Evolutionary conservation across 2,113 vertebrate genomes (phyloP), one percentile per base, ranked within the genome.

Genomic region (Megaptera novaeangliae): DNA sequence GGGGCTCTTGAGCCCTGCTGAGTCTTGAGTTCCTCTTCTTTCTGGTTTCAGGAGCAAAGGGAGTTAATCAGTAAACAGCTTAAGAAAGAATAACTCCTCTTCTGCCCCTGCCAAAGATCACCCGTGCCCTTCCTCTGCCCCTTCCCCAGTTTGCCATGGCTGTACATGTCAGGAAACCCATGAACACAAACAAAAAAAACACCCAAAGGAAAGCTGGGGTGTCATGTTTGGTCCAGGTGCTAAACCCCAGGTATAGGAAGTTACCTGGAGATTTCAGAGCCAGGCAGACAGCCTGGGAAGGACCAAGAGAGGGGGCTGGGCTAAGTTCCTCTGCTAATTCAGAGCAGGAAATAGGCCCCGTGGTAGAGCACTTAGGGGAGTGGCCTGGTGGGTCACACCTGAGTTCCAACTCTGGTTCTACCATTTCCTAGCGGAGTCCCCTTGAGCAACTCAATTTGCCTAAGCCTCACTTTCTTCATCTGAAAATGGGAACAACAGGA

Each of bases 51-150:
- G 96, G 72, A 57, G 71, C 95, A 71, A 94, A 86, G 71, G 20
- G 84, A 98, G 94, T 88, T 96, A 86, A 97, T 93, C 21, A 80
- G 77, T 72, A 90, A 96, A 91, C 39, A 69, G 55, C 49, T 66
- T 34, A 72, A 66, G 52, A 85, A 80, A 69, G 52, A 78, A 61
- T 78, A 77, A 71, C 34, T 84, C 31, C 36, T 27, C n/a, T 81
- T 52, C 75, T 34, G 36, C 31, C 39, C 23, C 29, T 44, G 69
- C 41, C 20, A 44, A 92, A 71, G 41, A 20, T 80, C 71, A 55
- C 80, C 46, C 15, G 21, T 55, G 20, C 36, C 46, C 59, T 77
- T 69, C 75, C 46, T 75, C 49, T 25, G n/a, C 5, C 34, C 31
- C 31, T 17, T 23, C 25, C 49, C 25, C 55, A 4, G 1, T 25